These are phyloP conservation scores for Luperina testacea DNA, from an alignment of 2,888 invertebrate species.

Conservation along the genomic window DNA sequence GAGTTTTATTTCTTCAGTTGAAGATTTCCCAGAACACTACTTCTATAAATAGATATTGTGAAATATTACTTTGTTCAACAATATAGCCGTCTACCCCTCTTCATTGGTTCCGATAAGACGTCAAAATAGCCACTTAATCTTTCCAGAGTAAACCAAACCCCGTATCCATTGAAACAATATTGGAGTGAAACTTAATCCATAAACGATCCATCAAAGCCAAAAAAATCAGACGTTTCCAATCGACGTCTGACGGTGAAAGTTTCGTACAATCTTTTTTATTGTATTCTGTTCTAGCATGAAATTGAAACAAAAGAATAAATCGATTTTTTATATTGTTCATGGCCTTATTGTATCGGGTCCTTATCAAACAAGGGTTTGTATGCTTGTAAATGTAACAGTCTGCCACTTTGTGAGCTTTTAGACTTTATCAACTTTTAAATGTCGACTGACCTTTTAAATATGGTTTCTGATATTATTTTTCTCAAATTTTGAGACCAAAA, in stretches of 20 bases:
- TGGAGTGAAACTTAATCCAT: slow-evolving; percentile 64
- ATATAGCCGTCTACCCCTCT: slow-evolving; percentile 17
- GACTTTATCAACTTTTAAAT: background rate
- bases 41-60: background rate
- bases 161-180: slow-evolving; percentile 68
- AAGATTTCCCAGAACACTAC: slow-evolving; percentile 34
- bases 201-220: slow-evolving; percentile 71
- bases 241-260: slow-evolving; percentile 42
- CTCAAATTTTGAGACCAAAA: background rate
- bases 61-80: slow-evolving; percentile 29
- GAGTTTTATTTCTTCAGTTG: slow-evolving; percentile 4
- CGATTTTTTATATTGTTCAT: slow-evolving; percentile 34
- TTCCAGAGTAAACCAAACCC: slow-evolving; percentile 62
- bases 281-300: slow-evolving; percentile 37
- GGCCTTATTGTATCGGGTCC: slow-evolving; percentile 3
- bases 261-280: slow-evolving; percentile 40
- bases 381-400: slow-evolving; percentile 2
- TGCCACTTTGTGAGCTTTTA: background rate
- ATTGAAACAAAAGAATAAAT: slow-evolving; percentile 40
- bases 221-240: slow-evolving; percentile 62
- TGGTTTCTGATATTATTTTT: background rate
- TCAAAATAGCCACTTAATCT: slow-evolving; percentile 63
- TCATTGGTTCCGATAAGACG: slow-evolving; percentile 52
- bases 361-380: slow-evolving; percentile 13
- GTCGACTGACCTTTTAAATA: background rate